Evolutionary conservation across 2,888 invertebrate species (phyloP).

Genomic region (Caenorhabditis macrosperma): DNA sequence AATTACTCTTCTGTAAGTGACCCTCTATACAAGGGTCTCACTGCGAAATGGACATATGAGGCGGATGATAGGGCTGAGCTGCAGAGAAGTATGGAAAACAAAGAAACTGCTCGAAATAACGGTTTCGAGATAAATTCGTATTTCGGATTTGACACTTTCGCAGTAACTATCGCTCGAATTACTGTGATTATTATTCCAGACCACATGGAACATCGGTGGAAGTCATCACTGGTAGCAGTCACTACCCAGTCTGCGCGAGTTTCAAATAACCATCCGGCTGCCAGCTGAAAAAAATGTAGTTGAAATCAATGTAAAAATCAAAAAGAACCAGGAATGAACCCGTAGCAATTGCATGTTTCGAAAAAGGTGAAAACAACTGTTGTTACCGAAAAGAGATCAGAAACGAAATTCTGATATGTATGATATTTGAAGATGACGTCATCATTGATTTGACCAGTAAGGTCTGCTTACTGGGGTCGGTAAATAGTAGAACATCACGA

Average conservation of each 20-base stretch:
- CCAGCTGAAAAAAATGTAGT: not conserved
- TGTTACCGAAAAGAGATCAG: not conserved
- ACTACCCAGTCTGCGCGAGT: not conserved
- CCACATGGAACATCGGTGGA: not conserved
- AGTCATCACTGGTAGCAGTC: not conserved
- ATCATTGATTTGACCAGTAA: too few relatives aligned
- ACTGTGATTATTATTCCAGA: not conserved
- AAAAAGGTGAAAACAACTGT: not conserved
- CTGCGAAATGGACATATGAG: too few relatives aligned
- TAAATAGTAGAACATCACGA: too few relatives aligned
- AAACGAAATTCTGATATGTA: too few relatives aligned
- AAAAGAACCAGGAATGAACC: not conserved
- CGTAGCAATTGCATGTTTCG: not conserved
- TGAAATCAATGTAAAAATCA: too few relatives aligned
- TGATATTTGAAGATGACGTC: too few relatives aligned
- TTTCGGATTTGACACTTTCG: not conserved
- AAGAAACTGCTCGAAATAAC: not conserved
- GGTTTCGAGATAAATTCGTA: not conserved
- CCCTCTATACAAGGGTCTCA: too few relatives aligned
- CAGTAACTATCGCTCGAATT: not conserved
- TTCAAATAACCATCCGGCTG: not conserved
- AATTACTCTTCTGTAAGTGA: not conserved
- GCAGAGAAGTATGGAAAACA: not conserved
- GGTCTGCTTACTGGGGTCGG: too few relatives aligned
- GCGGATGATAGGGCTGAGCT: too few relatives aligned